Percentiles rank a stretch among this genome's conserved stretches.
Evolutionary conservation across 2,113 vertebrate species (phyloP).

Genomic region (Lagopus muta): DNA sequence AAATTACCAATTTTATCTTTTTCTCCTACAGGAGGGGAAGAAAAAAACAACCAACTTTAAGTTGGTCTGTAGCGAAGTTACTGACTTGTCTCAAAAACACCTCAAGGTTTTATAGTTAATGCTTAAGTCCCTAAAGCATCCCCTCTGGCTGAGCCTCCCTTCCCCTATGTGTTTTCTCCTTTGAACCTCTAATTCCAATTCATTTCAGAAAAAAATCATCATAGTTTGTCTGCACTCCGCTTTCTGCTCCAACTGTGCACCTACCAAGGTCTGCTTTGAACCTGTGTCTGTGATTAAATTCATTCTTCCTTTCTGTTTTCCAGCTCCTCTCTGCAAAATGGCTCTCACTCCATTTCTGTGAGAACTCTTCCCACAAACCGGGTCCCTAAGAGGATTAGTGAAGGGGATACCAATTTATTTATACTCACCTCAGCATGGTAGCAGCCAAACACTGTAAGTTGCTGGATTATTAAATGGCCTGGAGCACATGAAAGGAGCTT

Average conservation of each 20-base stretch:
- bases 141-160: background rate
- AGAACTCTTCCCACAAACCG: constrained; percentile 13
- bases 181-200: background rate
- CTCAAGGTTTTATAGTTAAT: background rate
- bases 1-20: background rate
- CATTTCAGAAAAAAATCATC: background rate
- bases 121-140: background rate
- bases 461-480: background rate
- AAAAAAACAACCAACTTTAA: background rate
- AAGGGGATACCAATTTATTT: constrained; percentile 16
- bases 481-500: background rate
- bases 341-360: background rate
- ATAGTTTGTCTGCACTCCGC: background rate
- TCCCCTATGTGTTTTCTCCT: background rate
- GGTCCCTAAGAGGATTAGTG: constrained; percentile 10
- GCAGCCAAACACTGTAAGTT: background rate
- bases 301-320: constrained; percentile 49
- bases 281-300: background rate
- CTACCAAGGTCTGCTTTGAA: constrained; percentile 2
- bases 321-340: constrained; percentile 46
- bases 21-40: background rate
- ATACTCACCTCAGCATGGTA: background rate
- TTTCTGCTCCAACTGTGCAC: background rate
- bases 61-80: background rate
- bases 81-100: background rate